Percentiles rank a stretch among this genome's conserved stretches.
Conservation (phyloP, 1,140 invertebrate species). For the Bombus sylvicola region DNA sequence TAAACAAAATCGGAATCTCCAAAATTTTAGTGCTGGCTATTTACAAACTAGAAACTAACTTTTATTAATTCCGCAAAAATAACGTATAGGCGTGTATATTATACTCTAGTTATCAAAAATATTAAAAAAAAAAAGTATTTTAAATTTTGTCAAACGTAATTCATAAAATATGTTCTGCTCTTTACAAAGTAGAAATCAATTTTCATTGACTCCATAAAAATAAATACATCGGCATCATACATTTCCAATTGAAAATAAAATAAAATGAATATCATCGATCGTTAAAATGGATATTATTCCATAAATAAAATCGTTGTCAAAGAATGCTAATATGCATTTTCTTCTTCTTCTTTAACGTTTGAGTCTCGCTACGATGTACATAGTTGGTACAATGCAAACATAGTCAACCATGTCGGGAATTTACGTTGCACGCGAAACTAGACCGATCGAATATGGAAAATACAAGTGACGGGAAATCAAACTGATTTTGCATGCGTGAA, state of each 20-base stretch:
- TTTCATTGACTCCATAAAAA: background rate
- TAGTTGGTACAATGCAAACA: background rate
- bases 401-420: background rate
- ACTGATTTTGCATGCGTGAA: constrained; percentile 44
- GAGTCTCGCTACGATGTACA: background rate
- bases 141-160: background rate
- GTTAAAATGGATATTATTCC: background rate
- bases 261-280: background rate
- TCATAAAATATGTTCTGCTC: no score
- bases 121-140: no score
- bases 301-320: background rate
- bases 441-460: constrained; percentile 43
- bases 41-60: no score
- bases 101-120: no score
- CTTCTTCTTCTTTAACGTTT: background rate
- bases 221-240: background rate
- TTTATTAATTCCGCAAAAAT: no score
- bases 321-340: background rate
- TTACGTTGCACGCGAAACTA: background rate
- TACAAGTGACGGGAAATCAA: constrained; percentile 38
- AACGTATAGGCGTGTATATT: no score
- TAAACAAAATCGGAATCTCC: no score
- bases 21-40: no score
- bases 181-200: background rate
- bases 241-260: background rate